These are phyloP conservation scores for Isaurus tuberculatus DNA, from an alignment of 92 coral and sea anemone genomes.

Conservation along the genomic window DNA sequence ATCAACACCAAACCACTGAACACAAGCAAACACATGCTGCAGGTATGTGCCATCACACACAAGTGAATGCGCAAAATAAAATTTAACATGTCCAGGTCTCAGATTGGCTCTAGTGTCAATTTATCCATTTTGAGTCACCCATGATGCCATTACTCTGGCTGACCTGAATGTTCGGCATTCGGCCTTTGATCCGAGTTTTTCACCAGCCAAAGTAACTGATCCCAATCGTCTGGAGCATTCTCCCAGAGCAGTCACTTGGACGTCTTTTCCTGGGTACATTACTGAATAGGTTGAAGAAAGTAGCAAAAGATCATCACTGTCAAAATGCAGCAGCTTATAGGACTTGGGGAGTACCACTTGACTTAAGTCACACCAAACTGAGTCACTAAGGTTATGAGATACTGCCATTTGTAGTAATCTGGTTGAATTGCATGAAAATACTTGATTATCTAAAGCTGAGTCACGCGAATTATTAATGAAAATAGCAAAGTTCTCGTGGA, in stretches of 20 bases:
- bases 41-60: background rate
- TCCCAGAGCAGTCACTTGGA: slow-evolving; percentile 4
- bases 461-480: slow-evolving; percentile 3
- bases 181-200: background rate
- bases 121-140: background rate
- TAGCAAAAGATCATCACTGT: slow-evolving; percentile 19
- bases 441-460: slow-evolving; percentile 10
- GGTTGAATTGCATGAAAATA: background rate
- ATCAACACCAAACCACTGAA: background rate
- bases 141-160: background rate
- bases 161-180: background rate
- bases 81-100: background rate
- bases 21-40: background rate
- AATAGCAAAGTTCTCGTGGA: background rate
- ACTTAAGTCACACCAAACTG: slow-evolving; percentile 24
- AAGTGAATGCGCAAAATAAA: background rate
- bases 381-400: background rate
- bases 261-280: slow-evolving; percentile 1
- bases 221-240: slow-evolving; percentile 20
- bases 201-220: background rate
- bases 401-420: slow-evolving; percentile 19
- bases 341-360: slow-evolving; percentile 19
- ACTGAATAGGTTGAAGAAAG: slow-evolving; percentile 13
- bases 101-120: background rate
- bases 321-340: slow-evolving; percentile 24